phyloP scores from a whole-genome alignment of 2,113 vertebrate species.

The Phainopepla nitens region DNA sequence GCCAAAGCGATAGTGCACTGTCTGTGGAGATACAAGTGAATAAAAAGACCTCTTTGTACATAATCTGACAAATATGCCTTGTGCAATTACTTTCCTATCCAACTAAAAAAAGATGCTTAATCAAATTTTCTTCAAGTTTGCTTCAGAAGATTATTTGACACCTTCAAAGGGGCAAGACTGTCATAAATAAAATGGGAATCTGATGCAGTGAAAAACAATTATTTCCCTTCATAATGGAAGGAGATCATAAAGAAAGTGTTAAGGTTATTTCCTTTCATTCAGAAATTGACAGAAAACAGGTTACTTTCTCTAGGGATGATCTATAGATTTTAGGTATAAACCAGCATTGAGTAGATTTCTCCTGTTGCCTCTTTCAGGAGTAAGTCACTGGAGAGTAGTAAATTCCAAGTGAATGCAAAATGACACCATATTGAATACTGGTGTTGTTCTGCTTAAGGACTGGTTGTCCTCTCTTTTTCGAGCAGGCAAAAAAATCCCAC shows the following conservation, averaged over 20 bases:
- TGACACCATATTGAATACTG: neutral
- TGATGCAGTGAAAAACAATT: neutral
- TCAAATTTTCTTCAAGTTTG: neutral
- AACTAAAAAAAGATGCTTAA: neutral
- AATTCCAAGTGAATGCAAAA: neutral
- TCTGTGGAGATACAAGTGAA: neutral
- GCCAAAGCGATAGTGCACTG: fast-evolving
- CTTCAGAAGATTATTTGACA: neutral
- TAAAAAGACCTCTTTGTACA: neutral
- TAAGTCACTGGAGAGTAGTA: neutral
- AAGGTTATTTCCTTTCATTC: neutral
- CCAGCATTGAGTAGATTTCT: neutral
- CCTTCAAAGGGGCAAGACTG: neutral
- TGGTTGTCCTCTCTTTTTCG: neutral
- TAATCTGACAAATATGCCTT: neutral
- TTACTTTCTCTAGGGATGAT: neutral
- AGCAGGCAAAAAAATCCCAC: neutral
- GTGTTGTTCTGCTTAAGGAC: neutral
- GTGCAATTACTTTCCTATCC: neutral
- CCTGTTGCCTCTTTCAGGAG: neutral
- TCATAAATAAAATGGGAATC: neutral
- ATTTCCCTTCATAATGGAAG: neutral
- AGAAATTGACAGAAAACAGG: neutral
- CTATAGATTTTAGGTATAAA: neutral
- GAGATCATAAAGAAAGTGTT: neutral